A percentile compares a stretch with the other conserved stretches of the same genome.
Evolutionary conservation across 1,140 invertebrate genomes (phyloP).

Genomic region (Trichoplusia ni): DNA sequence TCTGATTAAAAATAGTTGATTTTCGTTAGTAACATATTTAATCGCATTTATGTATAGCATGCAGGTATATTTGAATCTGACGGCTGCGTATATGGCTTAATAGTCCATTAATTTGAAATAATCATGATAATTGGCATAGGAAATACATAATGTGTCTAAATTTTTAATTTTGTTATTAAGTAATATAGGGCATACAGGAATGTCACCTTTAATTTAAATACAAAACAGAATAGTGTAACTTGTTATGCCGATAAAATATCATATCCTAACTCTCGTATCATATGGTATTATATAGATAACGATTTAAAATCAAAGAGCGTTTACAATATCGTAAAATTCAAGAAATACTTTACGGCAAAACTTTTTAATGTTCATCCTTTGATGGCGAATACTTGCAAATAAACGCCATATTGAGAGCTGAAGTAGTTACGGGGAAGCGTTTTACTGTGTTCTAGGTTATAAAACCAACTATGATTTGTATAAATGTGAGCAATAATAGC

Average conservation of each 20-base stretch:
- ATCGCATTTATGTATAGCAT: background rate
- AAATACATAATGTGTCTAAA: too few species aligned
- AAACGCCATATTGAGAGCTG: slow-evolving; percentile 6
- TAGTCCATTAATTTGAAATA: too few species aligned
- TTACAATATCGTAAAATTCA: slow-evolving; percentile 22
- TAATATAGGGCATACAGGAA: too few species aligned
- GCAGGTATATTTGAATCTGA: too few species aligned
- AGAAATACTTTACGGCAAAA: background rate
- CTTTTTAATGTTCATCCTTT: slow-evolving; percentile 4
- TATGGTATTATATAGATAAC: slow-evolving; percentile 1
- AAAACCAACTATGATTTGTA: slow-evolving; percentile 7
- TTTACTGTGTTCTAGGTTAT: slow-evolving; percentile 3
- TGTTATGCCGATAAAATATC: too few species aligned
- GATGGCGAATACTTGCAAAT: background rate
- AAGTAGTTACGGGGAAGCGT: background rate
- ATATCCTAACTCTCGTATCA: background rate
- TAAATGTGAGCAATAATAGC: too few species aligned
- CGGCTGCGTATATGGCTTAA: too few species aligned
- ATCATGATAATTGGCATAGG: too few species aligned
- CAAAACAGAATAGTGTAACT: too few species aligned
- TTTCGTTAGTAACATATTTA: background rate
- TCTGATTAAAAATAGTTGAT: slow-evolving; percentile 45
- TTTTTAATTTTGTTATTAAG: too few species aligned
- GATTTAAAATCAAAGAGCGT: slow-evolving; percentile 1
- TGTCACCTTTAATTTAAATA: too few species aligned